A percentile compares a stretch with the other conserved stretches of the same genome.
These are phyloP conservation scores for Coluber constrictor DNA, from an alignment of 2,797 vertebrate species.

Conservation along the genomic window DNA sequence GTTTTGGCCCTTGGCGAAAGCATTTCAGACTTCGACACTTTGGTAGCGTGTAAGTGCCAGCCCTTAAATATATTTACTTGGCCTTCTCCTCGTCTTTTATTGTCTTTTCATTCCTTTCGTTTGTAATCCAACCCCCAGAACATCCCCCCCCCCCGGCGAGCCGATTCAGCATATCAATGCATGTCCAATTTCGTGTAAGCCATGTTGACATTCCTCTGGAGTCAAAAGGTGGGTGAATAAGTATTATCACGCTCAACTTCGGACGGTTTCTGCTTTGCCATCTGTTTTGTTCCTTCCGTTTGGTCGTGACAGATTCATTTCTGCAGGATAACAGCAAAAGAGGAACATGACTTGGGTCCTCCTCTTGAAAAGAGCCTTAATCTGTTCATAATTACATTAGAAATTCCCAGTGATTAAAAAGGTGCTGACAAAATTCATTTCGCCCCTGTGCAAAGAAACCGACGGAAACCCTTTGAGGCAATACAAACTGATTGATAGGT, in stretches of 20 bases:
- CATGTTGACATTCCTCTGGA: neutral
- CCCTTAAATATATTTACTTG: neutral
- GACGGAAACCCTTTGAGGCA: constrained; percentile 46
- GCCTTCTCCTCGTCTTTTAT: neutral
- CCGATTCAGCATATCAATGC: neutral
- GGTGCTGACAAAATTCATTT: constrained; percentile 21
- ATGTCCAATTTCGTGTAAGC: neutral
- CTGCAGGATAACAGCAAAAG: neutral
- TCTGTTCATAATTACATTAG: constrained; percentile 30
- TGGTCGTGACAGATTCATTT: constrained; percentile 16
- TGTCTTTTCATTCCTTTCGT: neutral
- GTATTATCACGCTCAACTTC: neutral
- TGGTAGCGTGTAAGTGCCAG: neutral
- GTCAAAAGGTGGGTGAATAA: neutral
- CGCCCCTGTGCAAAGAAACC: constrained; percentile 43
- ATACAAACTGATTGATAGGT: constrained; percentile 36
- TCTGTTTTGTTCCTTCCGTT: constrained; percentile 27
- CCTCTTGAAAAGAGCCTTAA: constrained; percentile 23
- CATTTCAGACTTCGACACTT: neutral
- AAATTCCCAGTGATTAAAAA: constrained; percentile 32
- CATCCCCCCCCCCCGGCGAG: fast-evolving
- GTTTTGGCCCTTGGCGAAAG: neutral
- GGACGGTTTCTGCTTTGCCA: constrained; percentile 5
- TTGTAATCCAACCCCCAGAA: neutral
- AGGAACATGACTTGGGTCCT: neutral